Base-by-base conservation (phyloP, 2,113 vertebrate species). In the Alosa alosa region DNA sequence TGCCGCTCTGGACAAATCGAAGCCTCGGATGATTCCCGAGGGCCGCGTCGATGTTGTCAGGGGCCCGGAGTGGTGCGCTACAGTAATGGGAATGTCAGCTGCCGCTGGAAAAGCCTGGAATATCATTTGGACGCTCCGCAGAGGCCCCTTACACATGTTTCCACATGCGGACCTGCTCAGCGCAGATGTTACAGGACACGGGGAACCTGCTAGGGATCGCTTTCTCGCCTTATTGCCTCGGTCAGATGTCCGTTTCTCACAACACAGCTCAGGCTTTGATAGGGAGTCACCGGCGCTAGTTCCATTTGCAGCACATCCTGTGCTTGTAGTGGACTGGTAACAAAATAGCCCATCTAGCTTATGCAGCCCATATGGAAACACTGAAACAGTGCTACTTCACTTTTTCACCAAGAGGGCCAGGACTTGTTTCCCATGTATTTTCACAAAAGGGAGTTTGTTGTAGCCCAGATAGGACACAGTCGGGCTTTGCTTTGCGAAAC, bases 31-130 rank as follows among this genome's bases (percentile, higher is more conserved):
- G 81, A 52, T 86, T 92, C 88, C 82, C 75, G 83, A 84, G 84
- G 10, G 81, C 45, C 88, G 87, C 87, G 82, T 39, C n/a, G 81
- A 9, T 1, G 41, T 4, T 4, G 41, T 44, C 41, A 2, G 41
- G 41, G 41, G 2, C 41, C 41, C 41, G 41, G 41, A 3, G 41
- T 44, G 4, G 41, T 4, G 68, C 49, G 52, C 81, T 25, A 83
- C 75, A 82, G 81, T 91, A 90, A 95, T 93, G 88, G 83, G 82
- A 93, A 94, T 91, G 86, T 94, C 92, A 92, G 89, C 92, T 91
- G 91, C 72, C 9, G 84, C 88, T 87, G 41, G 86, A 81, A 72
- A 84, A 45, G 39, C 10, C 46, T 82, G 46, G 81, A n/a, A 81
- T 44, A 85, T 68, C 85, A 81, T 75, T 50, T 84, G 17, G 88